Evolutionary conservation across 2,888 invertebrate genomes (phyloP), one percentile per base, ranked within the genome.

Genomic region (Elmis aenea): DNA sequence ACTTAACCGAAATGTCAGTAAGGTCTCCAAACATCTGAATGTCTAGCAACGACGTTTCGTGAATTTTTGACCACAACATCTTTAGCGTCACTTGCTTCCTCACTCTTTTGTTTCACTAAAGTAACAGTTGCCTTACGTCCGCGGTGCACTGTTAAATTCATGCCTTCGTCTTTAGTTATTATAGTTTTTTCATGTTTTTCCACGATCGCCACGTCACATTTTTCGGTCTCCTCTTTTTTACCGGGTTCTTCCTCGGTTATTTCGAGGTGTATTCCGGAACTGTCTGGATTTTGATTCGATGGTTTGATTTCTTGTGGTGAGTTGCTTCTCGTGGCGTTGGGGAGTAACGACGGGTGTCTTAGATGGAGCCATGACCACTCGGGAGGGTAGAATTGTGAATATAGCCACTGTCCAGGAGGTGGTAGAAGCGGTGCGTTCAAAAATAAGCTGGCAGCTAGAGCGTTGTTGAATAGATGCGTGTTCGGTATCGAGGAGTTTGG

Each of bases 1-100:
- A 28, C 9, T 37, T n/a, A n/a, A n/a, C n/a, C n/a, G n/a, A n/a
- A n/a, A n/a, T n/a, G n/a, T n/a, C 35, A 85, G 66, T 85, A 85
- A 9, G 85, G 85, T 58, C 85, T 76, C 85, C 85, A 85, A 38
- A 85, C 85, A 57, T 85, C 84, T n/a, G 79, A 74, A 35, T 80
- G 59, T 64, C 72, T 58, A 60, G 70, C 51, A 59, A 64, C 51
- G 27, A 66, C 64, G 32, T 67, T 67, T 35, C 69, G 69, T 34
- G 69, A 66, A 31, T 67, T 70, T 46, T 62, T 63, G 24, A 53
- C 48, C 26, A 26, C 26, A 16, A 31, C 11, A 5, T 41, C 35
- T 25, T 26, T 36, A 11, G 52, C 46, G 20, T 54, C 53, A 14
- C 26, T 32, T 13, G 21, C 20, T 41, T 53, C 58, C 73, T 59